Evolutionary conservation across 2,797 vertebrate species (phyloP).

Genomic region (Natrix natrix): DNA sequence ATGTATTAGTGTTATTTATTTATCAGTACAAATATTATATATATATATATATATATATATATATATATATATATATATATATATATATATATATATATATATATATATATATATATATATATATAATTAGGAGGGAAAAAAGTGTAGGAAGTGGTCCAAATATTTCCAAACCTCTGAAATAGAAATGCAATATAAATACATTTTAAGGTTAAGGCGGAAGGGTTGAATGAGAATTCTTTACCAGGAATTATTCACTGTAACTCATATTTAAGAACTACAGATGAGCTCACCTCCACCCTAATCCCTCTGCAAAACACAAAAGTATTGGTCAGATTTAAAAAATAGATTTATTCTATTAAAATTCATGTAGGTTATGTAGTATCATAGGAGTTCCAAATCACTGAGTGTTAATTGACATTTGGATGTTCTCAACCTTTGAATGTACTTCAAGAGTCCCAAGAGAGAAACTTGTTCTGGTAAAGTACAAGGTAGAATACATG

Average conservation of each 20-base stretch:
- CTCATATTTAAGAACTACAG: not conserved
- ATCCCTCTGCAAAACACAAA: not conserved
- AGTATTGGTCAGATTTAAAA: not conserved
- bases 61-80: no score
- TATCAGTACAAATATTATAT: no score
- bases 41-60: no score
- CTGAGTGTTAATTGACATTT: not conserved
- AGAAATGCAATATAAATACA: not conserved
- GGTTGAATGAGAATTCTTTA: not conserved
- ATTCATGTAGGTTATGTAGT: not conserved
- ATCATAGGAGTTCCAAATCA: not conserved
- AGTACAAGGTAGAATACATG: not conserved
- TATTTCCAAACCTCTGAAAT: not conserved
- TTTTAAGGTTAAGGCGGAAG: not conserved
- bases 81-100: no score
- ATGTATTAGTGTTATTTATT: no score
- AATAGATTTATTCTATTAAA: not conserved
- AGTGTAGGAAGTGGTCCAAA: not conserved
- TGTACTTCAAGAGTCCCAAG: not conserved
- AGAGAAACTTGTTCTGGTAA: not conserved
- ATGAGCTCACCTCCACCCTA: not conserved
- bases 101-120: no score
- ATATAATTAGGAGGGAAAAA: no score
- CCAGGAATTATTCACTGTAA: not conserved
- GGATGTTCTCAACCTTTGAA: not conserved